Conservation (phyloP, 1,140 invertebrate species). For the Tetramorium alpestre region DNA sequence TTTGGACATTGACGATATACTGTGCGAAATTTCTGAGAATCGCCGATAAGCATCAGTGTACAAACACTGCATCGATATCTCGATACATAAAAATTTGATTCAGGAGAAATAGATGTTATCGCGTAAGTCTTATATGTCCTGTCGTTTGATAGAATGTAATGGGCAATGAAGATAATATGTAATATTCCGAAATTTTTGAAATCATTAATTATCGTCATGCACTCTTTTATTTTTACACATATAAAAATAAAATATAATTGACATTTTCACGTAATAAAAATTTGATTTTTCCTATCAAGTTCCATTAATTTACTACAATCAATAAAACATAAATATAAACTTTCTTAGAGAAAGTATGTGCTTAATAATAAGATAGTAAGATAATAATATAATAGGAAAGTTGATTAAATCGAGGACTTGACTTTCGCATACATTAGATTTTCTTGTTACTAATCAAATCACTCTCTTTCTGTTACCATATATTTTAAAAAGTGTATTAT, state of each 20-base stretch:
- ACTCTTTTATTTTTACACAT: background rate
- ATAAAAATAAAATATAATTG: background rate
- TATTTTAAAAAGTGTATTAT: background rate
- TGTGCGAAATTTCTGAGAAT: conserved; percentile 20
- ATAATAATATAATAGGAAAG: background rate
- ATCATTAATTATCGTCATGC: background rate
- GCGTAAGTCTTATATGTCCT: background rate
- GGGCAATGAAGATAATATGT: background rate
- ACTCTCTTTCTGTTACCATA: background rate
- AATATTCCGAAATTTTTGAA: background rate
- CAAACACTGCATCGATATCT: background rate
- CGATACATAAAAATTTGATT: conserved; percentile 1
- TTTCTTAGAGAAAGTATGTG: background rate
- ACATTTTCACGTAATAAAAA: background rate
- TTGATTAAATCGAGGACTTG: background rate
- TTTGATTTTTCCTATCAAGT: background rate
- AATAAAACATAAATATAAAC: background rate
- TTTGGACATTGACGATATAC: background rate
- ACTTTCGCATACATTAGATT: background rate
- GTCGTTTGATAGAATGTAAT: background rate
- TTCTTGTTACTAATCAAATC: background rate
- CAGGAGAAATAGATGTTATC: background rate
- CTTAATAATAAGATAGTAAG: background rate
- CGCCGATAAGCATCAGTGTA: conserved; percentile 8
- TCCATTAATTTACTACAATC: background rate